Base-by-base conservation (phyloP, 2,113 vertebrate species). In the Oxygymnocypris stewartii region DNA sequence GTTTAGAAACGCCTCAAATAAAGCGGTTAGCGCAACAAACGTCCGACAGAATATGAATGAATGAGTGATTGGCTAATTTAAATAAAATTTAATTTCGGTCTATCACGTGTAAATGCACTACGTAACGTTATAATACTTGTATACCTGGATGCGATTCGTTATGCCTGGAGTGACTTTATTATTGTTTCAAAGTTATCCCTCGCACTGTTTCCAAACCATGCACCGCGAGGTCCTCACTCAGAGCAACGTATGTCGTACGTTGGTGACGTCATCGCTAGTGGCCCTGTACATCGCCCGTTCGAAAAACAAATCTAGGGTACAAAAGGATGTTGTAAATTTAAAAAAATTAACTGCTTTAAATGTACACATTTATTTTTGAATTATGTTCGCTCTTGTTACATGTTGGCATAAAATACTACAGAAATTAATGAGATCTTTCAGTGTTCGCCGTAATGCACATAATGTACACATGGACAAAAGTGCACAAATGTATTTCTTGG, bases 151-250 rank as follows among this genome's bases (percentile, higher is more conserved):
- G 18, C 8, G 12, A 18, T 14, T 8, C 13, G 49, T 12, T 67
- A 44, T 2, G 13, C 18, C 8, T 35, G 12, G 28, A 28, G 44
- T 40, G 67, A 37, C 12, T 63, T 54, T 28, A 28, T 84, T 73
- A 2, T 11, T 6, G 2, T 6, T 65, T 88, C 18, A 16, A 49
- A n/a, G 9, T 25, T 13, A 75, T 31, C 37, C 10, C 40, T 47
- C 76, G 35, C 44, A 47, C 25, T 89, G 79, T 88, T 86, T 88
- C 80, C 74, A 87, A 79, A 75, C 80, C 77, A 78, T 35, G 82
- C 84, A 71, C 79, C 86, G 88, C 88, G 74, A 67, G 86, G 88
- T 86, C 88, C 80, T 87, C 54, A 25, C 65, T 28, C 80, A 14
- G 35, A 35, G 20, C 37, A 87, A 87, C 88, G 86, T 84, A 76